phyloP scores from a whole-genome alignment of 2,888 invertebrate genomes.

The Shargacucullia verbasci region DNA sequence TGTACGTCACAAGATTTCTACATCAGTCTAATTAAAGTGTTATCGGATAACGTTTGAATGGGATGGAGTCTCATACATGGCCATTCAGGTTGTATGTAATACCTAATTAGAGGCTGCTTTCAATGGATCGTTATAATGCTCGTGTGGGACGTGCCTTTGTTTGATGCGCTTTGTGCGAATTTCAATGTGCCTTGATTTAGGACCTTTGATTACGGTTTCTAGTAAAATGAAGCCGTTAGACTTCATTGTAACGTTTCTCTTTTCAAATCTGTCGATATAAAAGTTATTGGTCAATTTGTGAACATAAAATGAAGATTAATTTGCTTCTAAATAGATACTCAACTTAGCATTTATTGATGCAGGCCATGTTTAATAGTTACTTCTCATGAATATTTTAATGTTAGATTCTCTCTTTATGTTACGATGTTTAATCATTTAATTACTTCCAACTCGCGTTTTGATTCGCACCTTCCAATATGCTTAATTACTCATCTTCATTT shows the following conservation, averaged over 20 bases:
- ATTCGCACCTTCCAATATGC: constrained; percentile 3
- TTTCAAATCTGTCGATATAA: constrained; percentile 16
- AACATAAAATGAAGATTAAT: constrained; percentile 1
- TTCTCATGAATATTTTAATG: constrained; percentile 27
- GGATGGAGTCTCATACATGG: constrained; percentile 72
- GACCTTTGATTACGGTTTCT: constrained; percentile 26
- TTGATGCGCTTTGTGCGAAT: constrained; percentile 58
- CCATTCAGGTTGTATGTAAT: constrained; percentile 73
- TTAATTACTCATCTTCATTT: no score
- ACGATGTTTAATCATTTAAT: constrained; percentile 18
- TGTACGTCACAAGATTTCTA: constrained; percentile 60
- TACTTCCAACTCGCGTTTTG: neutral
- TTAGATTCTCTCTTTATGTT: constrained; percentile 5
- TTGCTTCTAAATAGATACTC: constrained; percentile 11
- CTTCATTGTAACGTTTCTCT: constrained; percentile 29
- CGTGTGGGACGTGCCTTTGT: constrained; percentile 66
- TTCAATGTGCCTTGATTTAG: constrained; percentile 46
- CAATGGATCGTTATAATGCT: constrained; percentile 79
- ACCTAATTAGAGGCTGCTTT: constrained; percentile 76
- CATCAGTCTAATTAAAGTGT: constrained; percentile 74
- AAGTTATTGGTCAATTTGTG: constrained; percentile 11
- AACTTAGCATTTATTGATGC: constrained; percentile 13
- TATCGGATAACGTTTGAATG: constrained; percentile 81
- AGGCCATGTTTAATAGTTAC: constrained; percentile 5
- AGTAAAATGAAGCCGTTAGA: constrained; percentile 17